These are phyloP conservation scores for Microctonus hyperodae DNA, from an alignment of 2,888 invertebrate species.

Conservation along the genomic window DNA sequence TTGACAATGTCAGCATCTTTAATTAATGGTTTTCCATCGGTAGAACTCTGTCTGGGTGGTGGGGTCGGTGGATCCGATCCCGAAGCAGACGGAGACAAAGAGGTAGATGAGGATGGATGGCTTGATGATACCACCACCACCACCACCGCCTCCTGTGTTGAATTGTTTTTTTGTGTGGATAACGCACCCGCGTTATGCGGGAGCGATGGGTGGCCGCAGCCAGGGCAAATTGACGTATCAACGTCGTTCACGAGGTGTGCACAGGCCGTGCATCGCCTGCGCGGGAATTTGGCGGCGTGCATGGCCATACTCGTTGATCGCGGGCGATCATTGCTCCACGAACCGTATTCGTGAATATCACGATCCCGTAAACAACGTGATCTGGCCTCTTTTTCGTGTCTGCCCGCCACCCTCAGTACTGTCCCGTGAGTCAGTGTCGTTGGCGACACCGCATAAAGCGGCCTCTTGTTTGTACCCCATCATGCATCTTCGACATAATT, in stretches of 20 bases:
- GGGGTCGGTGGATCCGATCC: constrained; percentile 55
- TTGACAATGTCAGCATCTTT: constrained; percentile 20
- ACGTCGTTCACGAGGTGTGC: constrained; percentile 39
- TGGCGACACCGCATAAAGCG: constrained; percentile 31
- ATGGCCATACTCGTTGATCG: constrained; percentile 66
- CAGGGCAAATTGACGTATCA: constrained; percentile 82
- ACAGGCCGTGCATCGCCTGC: constrained; percentile 44
- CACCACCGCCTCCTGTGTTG: constrained; percentile 37
- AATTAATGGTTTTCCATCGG: constrained; percentile 23
- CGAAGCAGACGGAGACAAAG: constrained; percentile 52
- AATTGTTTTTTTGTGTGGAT: constrained; percentile 22
- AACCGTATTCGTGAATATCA: constrained; percentile 44
- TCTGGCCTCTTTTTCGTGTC: constrained; percentile 30
- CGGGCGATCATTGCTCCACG: constrained; percentile 65
- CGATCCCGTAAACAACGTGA: constrained; percentile 34
- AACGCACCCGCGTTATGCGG: constrained; percentile 31
- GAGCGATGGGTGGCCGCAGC: constrained; percentile 70
- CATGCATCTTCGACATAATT: constrained; percentile 20
- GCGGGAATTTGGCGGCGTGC: constrained; percentile 41
- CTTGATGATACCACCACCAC: constrained; percentile 38
- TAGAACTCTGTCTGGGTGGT: constrained; percentile 46
- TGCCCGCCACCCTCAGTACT: constrained; percentile 37
- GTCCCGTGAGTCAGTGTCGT: constrained; percentile 36
- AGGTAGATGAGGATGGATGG: constrained; percentile 57
- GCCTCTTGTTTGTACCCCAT: constrained; percentile 28